Base-by-base conservation (phyloP, 2,888 invertebrate species). In the Hemaris fuciformis region DNA sequence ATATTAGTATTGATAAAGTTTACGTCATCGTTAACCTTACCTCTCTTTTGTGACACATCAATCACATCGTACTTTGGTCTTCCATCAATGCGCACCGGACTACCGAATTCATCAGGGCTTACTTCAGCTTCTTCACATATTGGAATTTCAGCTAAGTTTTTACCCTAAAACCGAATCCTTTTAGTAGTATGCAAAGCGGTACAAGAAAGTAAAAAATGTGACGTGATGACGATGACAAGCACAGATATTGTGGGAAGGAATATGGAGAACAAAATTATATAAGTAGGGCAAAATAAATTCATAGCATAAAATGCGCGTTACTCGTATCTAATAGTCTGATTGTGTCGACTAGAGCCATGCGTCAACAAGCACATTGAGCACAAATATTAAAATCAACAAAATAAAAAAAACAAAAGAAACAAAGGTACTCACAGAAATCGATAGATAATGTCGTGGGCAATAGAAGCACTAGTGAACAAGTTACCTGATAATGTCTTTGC, bases 51-150 rank as follows among this genome's bases (percentile, higher is more conserved):
- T 70, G 94, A 93, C 60, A 95, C 86, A 76, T 92, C 92, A 61
- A 91, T 90, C 25, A 94, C 83, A 71, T 93, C 88, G 60, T 88
- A 88, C 77, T 92, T 93, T 23, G 79, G 77, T 76, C 85, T 91
- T 70, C 76, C 78, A 60, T 86, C 91, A 67, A 83, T 84, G 61
- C 83, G 87, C 27, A 83, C 81, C 1, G 94, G 94, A 80, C 94
- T 94, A 62, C 89, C 89, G 79, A 92, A 94, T 77, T 93, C 94
- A 78, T 94, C 94, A 41, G 94, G 94, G 71, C 93, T 94, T 25
- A 92, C 89, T 89, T 94, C 94, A 60, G 92, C 93, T 86, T 95
- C 94, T 82, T 94, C 94, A 73, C 94, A 93, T 69, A 94, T 94
- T n/a, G 94, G 94, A 76, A 94, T 94, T 76, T 94, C 94, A 6